Base-by-base conservation (phyloP, 1,140 invertebrate species). In the Sitodiplosis mosellana region DNA sequence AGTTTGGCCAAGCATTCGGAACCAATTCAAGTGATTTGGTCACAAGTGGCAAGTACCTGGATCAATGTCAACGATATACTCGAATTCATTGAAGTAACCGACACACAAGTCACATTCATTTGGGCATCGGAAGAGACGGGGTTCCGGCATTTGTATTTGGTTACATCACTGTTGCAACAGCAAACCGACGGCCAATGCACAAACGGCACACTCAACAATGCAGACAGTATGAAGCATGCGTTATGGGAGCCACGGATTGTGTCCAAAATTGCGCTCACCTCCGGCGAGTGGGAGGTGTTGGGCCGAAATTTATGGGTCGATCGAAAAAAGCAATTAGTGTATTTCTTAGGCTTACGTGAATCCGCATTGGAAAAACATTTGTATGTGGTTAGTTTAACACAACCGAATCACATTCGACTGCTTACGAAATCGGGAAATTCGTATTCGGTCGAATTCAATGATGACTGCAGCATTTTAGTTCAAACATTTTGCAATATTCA, bases 71-170 rank as follows among this genome's bases (percentile, higher is more conserved):
- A 92, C 64, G 88, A 94, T 65, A 73, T 92, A 47, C 66, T 94
- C 1, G 74, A 88, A 60, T 91, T 94, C 60, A 69, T 93, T 36
- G 68, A 71, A 70, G 73, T 57, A 53, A 70, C 34, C 59, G 63
- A 65, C 0, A 51, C 58, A 19, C 64, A 71, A 53, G 63, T 85
- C 10, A 75, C 76, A 51, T 94, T 93, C 63, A 75, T 97, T 38
- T 95, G 88, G 88, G 85, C 85, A 0, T 90, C 83, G 42, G 91
- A 96, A 66, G 84, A 90, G 60, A 81, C 81, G 1, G 89, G 91
- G n/a, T 92, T 76, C 59, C 69, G 89, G 41, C 93, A 96, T 66
- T 69, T 97, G 20, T 94, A 94, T 66, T 67, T 87, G 17, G 70
- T 91, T 18, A 63, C 62, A 14, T 61, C 62, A 33, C 27, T 27